A percentile compares a stretch with the other conserved stretches of the same genome.
Evolutionary conservation across 1,140 invertebrate species (phyloP).

Genomic region (Drosophila lacertosa): DNA sequence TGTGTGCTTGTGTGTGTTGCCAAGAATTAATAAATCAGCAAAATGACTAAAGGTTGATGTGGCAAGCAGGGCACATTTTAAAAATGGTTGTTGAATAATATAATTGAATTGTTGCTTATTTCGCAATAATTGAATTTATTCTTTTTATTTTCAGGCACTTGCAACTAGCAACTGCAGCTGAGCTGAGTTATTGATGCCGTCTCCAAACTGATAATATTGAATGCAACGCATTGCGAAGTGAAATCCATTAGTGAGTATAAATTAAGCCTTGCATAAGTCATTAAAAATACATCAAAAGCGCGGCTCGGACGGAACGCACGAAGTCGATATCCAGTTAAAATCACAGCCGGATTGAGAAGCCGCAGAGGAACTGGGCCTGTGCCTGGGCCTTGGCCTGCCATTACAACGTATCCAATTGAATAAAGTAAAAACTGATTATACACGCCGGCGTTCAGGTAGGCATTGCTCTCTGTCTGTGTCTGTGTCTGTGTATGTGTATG

Average conservation of each 20-base stretch:
- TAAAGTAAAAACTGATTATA: conserved; percentile 56
- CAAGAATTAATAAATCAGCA: conserved; percentile 21
- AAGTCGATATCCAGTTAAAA: background rate
- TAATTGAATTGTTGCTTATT: conserved; percentile 54
- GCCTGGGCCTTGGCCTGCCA: conserved; percentile 10
- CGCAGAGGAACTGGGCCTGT: background rate
- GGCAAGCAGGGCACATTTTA: conserved; percentile 5
- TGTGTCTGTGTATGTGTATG: conserved; percentile 2
- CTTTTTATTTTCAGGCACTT: conserved; percentile 46
- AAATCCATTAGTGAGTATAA: conserved; percentile 82
- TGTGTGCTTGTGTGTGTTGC: background rate
- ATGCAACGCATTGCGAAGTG: conserved; percentile 47
- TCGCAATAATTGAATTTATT: conserved; percentile 72
- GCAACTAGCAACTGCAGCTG: conserved; percentile 18
- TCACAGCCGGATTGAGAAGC: conserved; percentile 4
- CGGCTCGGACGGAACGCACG: background rate
- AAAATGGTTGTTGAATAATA: background rate
- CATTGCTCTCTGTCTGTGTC: conserved; percentile 1
- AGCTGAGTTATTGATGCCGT: conserved; percentile 45
- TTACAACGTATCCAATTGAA: conserved; percentile 45
- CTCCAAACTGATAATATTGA: conserved; percentile 77
- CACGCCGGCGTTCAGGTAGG: conserved; percentile 8
- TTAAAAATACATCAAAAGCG: conserved; percentile 54
- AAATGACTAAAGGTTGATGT: conserved; percentile 38
- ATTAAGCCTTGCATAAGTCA: conserved; percentile 78